These are phyloP conservation scores for Mycalesis mineus DNA, from an alignment of 2,888 invertebrate species.

Conservation along the genomic window DNA sequence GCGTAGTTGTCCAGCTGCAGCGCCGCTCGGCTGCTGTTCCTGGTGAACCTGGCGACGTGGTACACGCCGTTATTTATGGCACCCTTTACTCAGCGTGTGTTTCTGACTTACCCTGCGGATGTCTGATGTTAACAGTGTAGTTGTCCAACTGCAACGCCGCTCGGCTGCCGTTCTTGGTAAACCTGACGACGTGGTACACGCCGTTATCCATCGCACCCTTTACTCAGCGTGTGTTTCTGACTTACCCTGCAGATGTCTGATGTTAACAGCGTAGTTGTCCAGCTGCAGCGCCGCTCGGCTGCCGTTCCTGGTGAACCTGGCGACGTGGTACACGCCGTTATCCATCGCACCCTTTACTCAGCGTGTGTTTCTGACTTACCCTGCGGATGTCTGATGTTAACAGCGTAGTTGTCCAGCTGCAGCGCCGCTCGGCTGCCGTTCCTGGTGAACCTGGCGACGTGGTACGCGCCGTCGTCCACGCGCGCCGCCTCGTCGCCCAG, in stretches of 20 bases:
- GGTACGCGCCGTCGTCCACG: slow-evolving; percentile 96
- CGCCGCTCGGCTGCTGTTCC: no score
- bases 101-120: no score
- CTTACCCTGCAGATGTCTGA: no score
- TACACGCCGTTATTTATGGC: no score
- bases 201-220: slow-evolving; percentile 98
- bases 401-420: slow-evolving; percentile 94
- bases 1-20: no score
- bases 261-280: slow-evolving; percentile 72
- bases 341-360: no score
- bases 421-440: slow-evolving; percentile 93
- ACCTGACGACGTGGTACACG: slow-evolving; percentile 94
- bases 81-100: no score
- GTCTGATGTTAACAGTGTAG: no score
- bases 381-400: slow-evolving; percentile 89
- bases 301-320: slow-evolving; percentile 91
- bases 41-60: no score
- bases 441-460: slow-evolving; percentile 93
- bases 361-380: slow-evolving; percentile 70
- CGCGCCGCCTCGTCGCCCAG: slow-evolving; percentile 93
- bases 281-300: slow-evolving; percentile 94
- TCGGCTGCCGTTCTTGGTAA: slow-evolving; percentile 92
- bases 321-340: slow-evolving; percentile 95
- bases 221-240: no score
- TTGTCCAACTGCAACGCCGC: slow-evolving; percentile 93